phyloP scores from a whole-genome alignment of 2,888 invertebrate species.

The Hesperia comma region DNA sequence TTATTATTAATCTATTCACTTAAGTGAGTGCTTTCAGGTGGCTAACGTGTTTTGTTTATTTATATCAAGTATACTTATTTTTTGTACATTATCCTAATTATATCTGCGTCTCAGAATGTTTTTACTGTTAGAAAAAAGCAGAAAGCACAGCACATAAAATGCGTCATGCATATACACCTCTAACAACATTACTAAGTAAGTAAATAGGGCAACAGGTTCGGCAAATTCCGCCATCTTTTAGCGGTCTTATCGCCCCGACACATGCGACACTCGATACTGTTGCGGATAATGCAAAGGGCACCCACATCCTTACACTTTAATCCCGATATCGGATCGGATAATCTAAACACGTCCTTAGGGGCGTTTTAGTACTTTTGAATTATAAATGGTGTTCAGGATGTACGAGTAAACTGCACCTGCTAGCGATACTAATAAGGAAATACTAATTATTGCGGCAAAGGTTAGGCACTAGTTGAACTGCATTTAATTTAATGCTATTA shows the following conservation, averaged over 20 bases:
- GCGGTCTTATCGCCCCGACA: too few relatives aligned
- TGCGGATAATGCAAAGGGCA: constrained; percentile 1
- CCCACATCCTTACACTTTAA: neutral
- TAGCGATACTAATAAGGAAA: constrained; percentile 33
- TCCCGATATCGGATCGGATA: neutral
- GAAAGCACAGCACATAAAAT: too few relatives aligned
- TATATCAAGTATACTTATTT: too few relatives aligned
- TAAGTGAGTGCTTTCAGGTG: too few relatives aligned
- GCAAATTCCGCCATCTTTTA: too few relatives aligned
- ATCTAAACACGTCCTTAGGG: neutral
- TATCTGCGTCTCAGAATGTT: too few relatives aligned
- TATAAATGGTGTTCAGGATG: neutral
- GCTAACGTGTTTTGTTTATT: too few relatives aligned
- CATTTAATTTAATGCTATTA: constrained; percentile 24
- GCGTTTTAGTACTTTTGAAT: neutral
- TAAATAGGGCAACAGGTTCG: too few relatives aligned
- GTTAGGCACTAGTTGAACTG: constrained; percentile 13
- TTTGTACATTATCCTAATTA: too few relatives aligned
- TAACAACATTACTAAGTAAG: neutral
- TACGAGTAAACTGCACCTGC: constrained; percentile 5
- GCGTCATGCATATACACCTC: too few relatives aligned
- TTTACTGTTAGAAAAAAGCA: too few relatives aligned
- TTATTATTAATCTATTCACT: too few relatives aligned
- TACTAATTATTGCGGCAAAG: constrained; percentile 31
- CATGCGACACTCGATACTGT: neutral